These are phyloP conservation scores for Tenrec ecaudatus DNA, from an alignment of 2,113 vertebrate species.

Conservation along the genomic window DNA sequence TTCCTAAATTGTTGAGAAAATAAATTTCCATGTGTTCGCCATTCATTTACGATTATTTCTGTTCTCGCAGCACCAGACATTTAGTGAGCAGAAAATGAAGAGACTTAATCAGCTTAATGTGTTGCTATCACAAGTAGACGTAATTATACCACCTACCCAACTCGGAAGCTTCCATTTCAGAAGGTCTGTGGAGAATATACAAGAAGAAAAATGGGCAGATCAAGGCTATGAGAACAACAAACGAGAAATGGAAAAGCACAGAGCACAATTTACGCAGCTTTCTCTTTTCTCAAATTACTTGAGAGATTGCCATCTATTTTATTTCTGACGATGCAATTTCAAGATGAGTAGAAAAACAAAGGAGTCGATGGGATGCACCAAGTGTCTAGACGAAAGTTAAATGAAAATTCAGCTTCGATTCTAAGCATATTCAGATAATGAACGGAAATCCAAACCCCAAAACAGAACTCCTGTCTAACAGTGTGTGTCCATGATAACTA, in stretches of 20 bases:
- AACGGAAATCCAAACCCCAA: background rate
- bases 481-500: rapidly evolving
- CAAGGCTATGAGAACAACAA: background rate
- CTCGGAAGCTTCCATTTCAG: slow-evolving; percentile 37
- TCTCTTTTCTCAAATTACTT: background rate
- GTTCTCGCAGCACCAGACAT: background rate
- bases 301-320: background rate
- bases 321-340: background rate
- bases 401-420: background rate
- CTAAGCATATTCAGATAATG: background rate
- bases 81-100: slow-evolving; percentile 62
- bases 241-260: background rate
- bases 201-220: background rate
- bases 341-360: slow-evolving; percentile 3
- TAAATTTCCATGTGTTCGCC: too few relatives aligned
- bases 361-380: background rate
- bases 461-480: background rate
- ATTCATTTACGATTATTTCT: too few relatives aligned
- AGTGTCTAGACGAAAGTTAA: background rate
- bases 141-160: slow-evolving; percentile 55
- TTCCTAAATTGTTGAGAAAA: too few relatives aligned
- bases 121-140: slow-evolving; percentile 52
- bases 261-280: background rate
- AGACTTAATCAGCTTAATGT: background rate
- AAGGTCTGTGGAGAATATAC: background rate